These are phyloP conservation scores for Ormyrus thymus DNA, from an alignment of 2,888 invertebrate species.

Conservation along the genomic window DNA sequence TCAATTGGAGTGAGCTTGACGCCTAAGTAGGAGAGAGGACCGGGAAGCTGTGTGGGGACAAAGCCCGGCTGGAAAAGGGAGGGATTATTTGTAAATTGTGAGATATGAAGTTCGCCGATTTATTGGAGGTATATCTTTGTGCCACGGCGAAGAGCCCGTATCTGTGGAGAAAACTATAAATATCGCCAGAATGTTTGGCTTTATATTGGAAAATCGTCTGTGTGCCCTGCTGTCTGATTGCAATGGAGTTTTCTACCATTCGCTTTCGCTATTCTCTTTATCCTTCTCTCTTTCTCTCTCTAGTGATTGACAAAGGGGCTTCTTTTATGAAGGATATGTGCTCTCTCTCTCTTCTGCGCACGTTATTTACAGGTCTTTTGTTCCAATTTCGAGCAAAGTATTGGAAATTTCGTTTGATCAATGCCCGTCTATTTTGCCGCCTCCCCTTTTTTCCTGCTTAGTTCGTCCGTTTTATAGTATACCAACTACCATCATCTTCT, in stretches of 20 bases:
- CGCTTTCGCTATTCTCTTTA: background rate
- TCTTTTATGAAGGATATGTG: slow-evolving; percentile 24
- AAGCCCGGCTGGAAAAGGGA: background rate
- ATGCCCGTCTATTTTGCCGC: slow-evolving; percentile 21
- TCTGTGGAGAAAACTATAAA: slow-evolving; percentile 19
- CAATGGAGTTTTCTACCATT: slow-evolving; percentile 2
- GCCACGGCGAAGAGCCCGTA: background rate
- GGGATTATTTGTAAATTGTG: slow-evolving; percentile 11
- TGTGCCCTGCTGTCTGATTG: slow-evolving; percentile 32
- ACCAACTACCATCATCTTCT: background rate
- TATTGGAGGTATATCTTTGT: background rate
- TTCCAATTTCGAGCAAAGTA: slow-evolving; percentile 67
- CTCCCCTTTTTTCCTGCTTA: background rate
- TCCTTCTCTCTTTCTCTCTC: slow-evolving; percentile 20
- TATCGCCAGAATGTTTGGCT: slow-evolving; percentile 12
- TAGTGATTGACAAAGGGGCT: slow-evolving; percentile 31
- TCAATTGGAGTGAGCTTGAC: background rate
- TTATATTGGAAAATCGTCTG: slow-evolving; percentile 34
- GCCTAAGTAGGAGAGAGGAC: background rate
- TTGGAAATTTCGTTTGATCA: slow-evolving; percentile 61
- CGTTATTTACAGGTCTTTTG: slow-evolving; percentile 66
- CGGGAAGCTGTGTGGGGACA: no score
- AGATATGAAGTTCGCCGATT: slow-evolving; percentile 11
- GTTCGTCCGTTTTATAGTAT: background rate
- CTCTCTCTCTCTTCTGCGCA: slow-evolving; percentile 28